Conservation (phyloP, 2,888 invertebrate species). For the Geotrupes spiniger region DNA sequence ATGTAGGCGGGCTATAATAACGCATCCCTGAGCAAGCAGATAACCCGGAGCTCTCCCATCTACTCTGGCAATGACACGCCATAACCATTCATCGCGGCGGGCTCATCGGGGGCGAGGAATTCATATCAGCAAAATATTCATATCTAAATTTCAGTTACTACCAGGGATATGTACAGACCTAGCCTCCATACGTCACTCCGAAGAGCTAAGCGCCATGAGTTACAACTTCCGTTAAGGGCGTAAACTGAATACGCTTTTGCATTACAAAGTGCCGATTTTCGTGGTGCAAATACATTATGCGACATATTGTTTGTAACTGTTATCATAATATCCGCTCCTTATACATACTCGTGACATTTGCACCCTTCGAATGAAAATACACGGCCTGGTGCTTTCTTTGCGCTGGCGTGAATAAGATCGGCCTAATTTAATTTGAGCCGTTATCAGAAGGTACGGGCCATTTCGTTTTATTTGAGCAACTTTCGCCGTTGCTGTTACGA, state of each 20-base stretch:
- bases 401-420: conserved; percentile 38
- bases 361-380: too few relatives aligned
- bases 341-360: too few relatives aligned
- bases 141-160: conserved; percentile 36
- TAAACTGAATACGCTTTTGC: neutral
- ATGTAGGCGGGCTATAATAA: conserved; percentile 18
- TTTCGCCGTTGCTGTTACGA: too few relatives aligned
- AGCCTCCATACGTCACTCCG: conserved; percentile 21
- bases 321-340: too few relatives aligned
- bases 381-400: too few relatives aligned
- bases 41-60: conserved; percentile 32
- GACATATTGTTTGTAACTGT: too few relatives aligned
- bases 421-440: conserved; percentile 45
- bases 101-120: conserved; percentile 33
- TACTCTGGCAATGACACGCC: conserved; percentile 35
- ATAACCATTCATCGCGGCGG: conserved; percentile 36
- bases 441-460: conserved; percentile 44
- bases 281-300: too few relatives aligned
- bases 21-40: conserved; percentile 27
- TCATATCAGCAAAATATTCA: conserved; percentile 36
- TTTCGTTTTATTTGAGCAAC: conserved; percentile 48
- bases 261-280: too few relatives aligned
- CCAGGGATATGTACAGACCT: conserved; percentile 18
- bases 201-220: conserved; percentile 16
- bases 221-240: conserved; percentile 16